Evolutionary conservation across 2,113 vertebrate genomes (phyloP), one percentile per base, ranked within the genome.

Genomic region (Campylomormyrus numenius): DNA sequence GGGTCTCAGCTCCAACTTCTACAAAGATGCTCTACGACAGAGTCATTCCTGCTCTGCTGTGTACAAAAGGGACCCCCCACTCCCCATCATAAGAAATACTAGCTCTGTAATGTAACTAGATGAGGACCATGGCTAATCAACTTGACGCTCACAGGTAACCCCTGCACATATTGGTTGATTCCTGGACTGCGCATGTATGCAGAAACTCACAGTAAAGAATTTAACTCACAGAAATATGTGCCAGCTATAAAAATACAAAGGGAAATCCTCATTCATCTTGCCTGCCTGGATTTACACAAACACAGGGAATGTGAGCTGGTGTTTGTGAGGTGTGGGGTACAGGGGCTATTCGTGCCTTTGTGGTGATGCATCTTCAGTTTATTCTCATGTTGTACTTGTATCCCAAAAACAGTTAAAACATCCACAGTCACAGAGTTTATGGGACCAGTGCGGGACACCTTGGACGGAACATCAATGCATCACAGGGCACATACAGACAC

Each of bases 1-100:
- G 95, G 92, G 91, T 93, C 94, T 94, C 92, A 93, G 15, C 35
- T 39, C 95, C 95, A 94, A 94, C 95, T 95, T 94, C 92, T 94
- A 95, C 90, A 93, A 94, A 90, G 52, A 90, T 91, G 92, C 92
- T 90, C 91, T 90, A 91, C 94, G 94, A 95, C 94, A 92, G 91
- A 91, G 92, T 94, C 91, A 91, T 94, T 93, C 93, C 90, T 90
- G 90, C 94, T 90, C 93, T 93, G 88, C 85, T 89, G 88, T 50
- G 91, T 92, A 88, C 87, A 90, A 89, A 90, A 90, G 66, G 89
- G 9, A 42, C 17, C 45, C 42, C 49, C n/a, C 15, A 3, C n/a
- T 11, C 53, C 48, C 83, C 89, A 89, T 90, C 89, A 52, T 66
- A 91, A 89, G 77, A 56, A 88, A 89, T 66, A 88, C 91, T 88